Base-by-base conservation (phyloP, 2,888 invertebrate genomes). In the Nymphalis urticae region DNA sequence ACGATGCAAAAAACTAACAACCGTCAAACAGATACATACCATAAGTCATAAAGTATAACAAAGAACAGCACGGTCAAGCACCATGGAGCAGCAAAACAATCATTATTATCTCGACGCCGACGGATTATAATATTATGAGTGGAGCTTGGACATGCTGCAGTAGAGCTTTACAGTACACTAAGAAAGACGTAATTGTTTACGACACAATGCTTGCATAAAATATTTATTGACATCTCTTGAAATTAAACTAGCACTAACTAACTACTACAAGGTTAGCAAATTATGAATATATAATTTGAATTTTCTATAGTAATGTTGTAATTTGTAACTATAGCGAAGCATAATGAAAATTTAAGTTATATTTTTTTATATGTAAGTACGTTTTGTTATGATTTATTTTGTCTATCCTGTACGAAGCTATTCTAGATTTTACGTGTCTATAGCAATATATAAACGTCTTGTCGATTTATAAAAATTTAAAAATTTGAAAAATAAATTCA, bases 71-170 rank as follows among this genome's bases (percentile, higher is more conserved):
- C 54, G 53, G 48, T 72, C 75, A 76, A 73, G 73, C 73, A 76
- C 78, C 79, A 80, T 82, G 82, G 81, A 80, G 77, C 77, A 81
- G 71, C 73, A 66, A 58, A 59, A 60, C 48, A 53, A 67, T 66
- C 63, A 54, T 60, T 51, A 60, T 53, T 62, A 60, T 59, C 53
- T 54, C 59, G 47, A 53, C 36, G 19, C 58, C 54, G 17, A 47
- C 51, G 47, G 32, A 58, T 53, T 13, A 48, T 53, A 62, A 42
- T 58, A 51, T 51, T 51, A 58, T 36, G 51, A 21, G 53, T 47
- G 21, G 58, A 32, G 9, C 51, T 19, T 51, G 8, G 19, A 8
- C 19, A 47, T 68, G 50, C 62, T 16, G 61, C 62, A 56, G 56
- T 48, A 48, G 61, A 56, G 59, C 17, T 17, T 47, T 1, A 19